Percentiles rank a stretch among this genome's conserved stretches.
Evolutionary conservation across 1,140 invertebrate species (phyloP).

Genomic region (Zaprionus capensis): DNA sequence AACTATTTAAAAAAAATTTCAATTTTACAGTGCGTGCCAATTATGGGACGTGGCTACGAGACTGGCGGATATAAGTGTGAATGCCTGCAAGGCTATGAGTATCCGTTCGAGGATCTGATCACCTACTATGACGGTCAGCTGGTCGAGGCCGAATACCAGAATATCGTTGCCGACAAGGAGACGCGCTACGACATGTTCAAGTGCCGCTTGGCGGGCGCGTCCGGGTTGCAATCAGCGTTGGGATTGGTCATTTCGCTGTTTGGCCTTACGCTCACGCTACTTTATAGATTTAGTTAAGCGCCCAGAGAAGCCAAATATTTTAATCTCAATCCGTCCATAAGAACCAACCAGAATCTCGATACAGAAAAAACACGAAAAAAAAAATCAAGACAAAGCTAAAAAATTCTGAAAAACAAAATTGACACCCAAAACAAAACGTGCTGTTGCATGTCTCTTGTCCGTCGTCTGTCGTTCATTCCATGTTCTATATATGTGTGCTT

Average conservation of each 20-base stretch:
- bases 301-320: constrained; percentile 57
- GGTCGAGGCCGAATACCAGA: constrained; percentile 96
- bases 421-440: constrained; percentile 81
- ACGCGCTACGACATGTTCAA: constrained; percentile 95
- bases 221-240: constrained; percentile 86
- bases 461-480: constrained; percentile 31
- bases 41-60: constrained; percentile 95
- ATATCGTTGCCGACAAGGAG: constrained; percentile 91
- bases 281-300: constrained; percentile 81
- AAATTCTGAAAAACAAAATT: constrained; percentile 67
- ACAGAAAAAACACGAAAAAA: constrained; percentile 58
- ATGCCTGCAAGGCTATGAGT: constrained; percentile 98
- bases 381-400: constrained; percentile 56
- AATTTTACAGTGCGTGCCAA: constrained; percentile 94
- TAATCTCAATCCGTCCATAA: constrained; percentile 66
- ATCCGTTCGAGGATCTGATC: constrained; percentile 97
- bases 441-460: constrained; percentile 31
- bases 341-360: constrained; percentile 37
- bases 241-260: constrained; percentile 70
- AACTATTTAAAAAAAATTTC: not conserved
- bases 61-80: constrained; percentile 99
- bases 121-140: constrained; percentile 98
- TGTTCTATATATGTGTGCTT: constrained; percentile 39
- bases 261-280: constrained; percentile 70
- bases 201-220: constrained; percentile 94